phyloP scores from a whole-genome alignment of 2,113 vertebrate genomes.

The Narcine bancroftii region DNA sequence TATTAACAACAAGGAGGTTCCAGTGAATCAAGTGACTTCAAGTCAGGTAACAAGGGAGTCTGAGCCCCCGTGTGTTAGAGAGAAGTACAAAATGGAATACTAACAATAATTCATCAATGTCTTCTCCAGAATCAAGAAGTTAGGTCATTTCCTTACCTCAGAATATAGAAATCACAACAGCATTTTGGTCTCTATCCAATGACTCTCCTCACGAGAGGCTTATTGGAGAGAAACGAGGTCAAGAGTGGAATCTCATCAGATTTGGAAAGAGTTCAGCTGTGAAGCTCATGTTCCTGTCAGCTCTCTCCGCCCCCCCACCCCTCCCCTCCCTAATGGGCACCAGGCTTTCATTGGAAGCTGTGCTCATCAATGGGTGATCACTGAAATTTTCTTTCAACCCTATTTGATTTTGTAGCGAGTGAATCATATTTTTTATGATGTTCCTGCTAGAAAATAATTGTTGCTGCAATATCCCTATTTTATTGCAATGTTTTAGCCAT shows the following conservation, averaged over 20 bases:
- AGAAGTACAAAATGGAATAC: background rate
- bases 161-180: background rate
- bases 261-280: background rate
- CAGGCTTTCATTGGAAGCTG: background rate
- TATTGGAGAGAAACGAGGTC: too few relatives aligned
- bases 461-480: background rate
- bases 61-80: background rate
- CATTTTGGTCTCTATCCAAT: background rate
- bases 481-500: background rate
- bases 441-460: background rate
- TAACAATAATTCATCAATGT: too few relatives aligned
- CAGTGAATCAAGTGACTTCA: background rate
- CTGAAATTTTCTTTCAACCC: background rate
- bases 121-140: too few relatives aligned
- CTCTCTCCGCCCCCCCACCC: background rate
- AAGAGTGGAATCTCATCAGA: background rate
- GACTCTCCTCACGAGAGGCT: background rate
- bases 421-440: background rate
- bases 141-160: too few relatives aligned
- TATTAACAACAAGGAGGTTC: background rate
- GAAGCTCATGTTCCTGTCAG: background rate
- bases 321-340: background rate
- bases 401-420: background rate
- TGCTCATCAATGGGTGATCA: background rate
- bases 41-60: background rate